Conservation (phyloP, 1,140 invertebrate genomes). For the Gryllus bimaculatus region DNA sequence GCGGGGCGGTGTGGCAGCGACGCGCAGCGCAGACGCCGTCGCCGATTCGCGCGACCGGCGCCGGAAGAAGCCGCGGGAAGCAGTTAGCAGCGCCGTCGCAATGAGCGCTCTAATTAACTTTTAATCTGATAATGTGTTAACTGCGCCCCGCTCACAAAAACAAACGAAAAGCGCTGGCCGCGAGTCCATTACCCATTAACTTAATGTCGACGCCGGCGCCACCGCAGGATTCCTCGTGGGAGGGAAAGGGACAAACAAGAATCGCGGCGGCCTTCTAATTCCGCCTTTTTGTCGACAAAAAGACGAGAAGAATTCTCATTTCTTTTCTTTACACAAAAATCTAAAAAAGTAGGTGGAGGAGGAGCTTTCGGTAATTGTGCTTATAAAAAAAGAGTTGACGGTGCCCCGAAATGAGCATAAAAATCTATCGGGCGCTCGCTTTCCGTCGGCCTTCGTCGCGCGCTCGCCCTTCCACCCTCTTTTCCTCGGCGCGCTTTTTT, state of each 20-base stretch:
- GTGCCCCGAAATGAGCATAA: neutral
- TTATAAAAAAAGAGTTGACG: slow-evolving; percentile 5
- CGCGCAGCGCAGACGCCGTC: neutral
- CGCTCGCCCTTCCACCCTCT: neutral
- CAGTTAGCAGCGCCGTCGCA: neutral
- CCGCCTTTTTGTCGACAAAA: neutral
- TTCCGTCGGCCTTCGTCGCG: neutral
- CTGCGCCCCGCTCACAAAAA: neutral
- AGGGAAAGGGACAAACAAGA: neutral
- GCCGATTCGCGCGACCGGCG: neutral
- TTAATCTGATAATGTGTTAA: slow-evolving; percentile 6
- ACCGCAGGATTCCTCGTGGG: neutral
- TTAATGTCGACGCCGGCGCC: slow-evolving; percentile 2
- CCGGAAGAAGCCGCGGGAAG: neutral
- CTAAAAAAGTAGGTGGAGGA: neutral
- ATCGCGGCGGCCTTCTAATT: neutral
- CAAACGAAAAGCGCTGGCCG: neutral
- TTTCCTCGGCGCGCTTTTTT: neutral
- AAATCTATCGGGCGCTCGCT: neutral
- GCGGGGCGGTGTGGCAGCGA: no score
- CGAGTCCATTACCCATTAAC: slow-evolving; percentile 3
- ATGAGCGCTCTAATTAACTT: slow-evolving; percentile 1
- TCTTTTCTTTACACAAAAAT: slow-evolving; percentile 6
- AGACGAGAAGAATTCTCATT: neutral
- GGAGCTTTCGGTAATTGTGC: neutral